Evolutionary conservation across 2,888 invertebrate species (phyloP).

Genomic region (Temnothorax ravouxi): DNA sequence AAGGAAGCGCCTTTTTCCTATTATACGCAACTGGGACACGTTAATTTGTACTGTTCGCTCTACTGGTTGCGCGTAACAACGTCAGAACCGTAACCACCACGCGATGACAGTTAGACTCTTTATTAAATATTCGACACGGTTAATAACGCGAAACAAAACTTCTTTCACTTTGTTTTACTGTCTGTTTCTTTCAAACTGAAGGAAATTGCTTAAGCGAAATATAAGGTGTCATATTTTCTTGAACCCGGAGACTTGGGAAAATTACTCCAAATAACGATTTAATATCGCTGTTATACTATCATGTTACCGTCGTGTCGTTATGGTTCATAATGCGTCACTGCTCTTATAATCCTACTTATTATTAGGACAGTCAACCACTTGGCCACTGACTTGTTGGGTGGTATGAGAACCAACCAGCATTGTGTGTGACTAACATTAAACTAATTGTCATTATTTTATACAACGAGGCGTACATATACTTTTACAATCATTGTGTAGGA

Average conservation of each 20-base stretch:
- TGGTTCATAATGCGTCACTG: slow-evolving; percentile 64
- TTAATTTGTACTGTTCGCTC: slow-evolving; percentile 79
- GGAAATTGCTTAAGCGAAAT: not conserved
- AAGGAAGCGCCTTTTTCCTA: slow-evolving; percentile 7
- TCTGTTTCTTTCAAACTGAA: not conserved
- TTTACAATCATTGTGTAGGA: slow-evolving; percentile 24
- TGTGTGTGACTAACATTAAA: slow-evolving; percentile 56
- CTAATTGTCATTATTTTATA: slow-evolving; percentile 52
- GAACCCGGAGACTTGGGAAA: not conserved
- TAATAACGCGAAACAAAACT: not conserved
- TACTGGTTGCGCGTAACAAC: slow-evolving; percentile 72
- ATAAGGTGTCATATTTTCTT: not conserved
- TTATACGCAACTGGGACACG: slow-evolving; percentile 61
- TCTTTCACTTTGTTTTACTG: not conserved
- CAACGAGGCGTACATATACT: slow-evolving; percentile 38
- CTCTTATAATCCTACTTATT: slow-evolving; percentile 69
- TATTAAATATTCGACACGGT: not conserved
- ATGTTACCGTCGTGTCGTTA: slow-evolving; percentile 50
- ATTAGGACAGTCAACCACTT: slow-evolving; percentile 65
- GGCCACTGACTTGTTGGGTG: slow-evolving; percentile 43
- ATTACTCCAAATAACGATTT: not conserved
- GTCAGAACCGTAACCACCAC: slow-evolving; percentile 62
- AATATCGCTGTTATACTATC: slow-evolving; percentile 18
- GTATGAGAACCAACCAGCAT: slow-evolving; percentile 44
- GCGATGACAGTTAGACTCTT: slow-evolving; percentile 53